Base-by-base conservation (phyloP, 2,113 vertebrate genomes). In the Chiloscyllium plagiosum region DNA sequence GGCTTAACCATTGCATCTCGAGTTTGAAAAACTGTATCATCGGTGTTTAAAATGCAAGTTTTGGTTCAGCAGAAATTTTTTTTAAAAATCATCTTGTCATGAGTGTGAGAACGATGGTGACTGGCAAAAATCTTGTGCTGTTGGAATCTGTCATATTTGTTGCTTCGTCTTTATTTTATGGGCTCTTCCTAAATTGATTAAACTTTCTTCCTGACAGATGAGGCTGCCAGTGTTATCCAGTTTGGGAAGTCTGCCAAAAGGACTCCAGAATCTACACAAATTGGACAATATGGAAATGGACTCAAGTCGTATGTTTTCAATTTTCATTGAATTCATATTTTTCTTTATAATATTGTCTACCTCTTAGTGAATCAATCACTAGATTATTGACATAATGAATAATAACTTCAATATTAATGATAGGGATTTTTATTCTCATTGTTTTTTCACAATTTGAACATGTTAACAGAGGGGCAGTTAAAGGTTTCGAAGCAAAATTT, bases 171-270 rank as follows among this genome's bases (percentile, higher is more conserved):
- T 70, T 68, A 10, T 95, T 78, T 78, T 70, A 47, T 37, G 10
- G 50, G 50, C 24, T 22, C 20, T 95, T 94, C 47, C 68, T 86
- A 68, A 61, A 13, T 85, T 65, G 37, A 20, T 52, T 90, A 5
- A 6, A 0, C 96, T 94, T 70, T 66, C 96, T 29, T 70, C 96
- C 96, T 96, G 97, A 95, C 96, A 99, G 99, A 97, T 97, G 99
- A 99, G 97, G 98, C 99, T 92, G 99, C 99, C 50, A 99, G 99
- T 68, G 99, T 99, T 61, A 99, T 99, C 97, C 99, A 99, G 96
- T 99, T 99, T 97, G 99, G 99, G 96, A 99, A 99, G 97, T 99
- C 99, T 52, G 99, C 98, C 97, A 99, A 99, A 96, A 97, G 99
- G 29, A 98, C 99, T 3, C 98, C 98, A 0, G 99, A 99, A 96